Evolutionary conservation across 2,797 vertebrate species (phyloP).

Genomic region (Cichlasoma orientale): DNA sequence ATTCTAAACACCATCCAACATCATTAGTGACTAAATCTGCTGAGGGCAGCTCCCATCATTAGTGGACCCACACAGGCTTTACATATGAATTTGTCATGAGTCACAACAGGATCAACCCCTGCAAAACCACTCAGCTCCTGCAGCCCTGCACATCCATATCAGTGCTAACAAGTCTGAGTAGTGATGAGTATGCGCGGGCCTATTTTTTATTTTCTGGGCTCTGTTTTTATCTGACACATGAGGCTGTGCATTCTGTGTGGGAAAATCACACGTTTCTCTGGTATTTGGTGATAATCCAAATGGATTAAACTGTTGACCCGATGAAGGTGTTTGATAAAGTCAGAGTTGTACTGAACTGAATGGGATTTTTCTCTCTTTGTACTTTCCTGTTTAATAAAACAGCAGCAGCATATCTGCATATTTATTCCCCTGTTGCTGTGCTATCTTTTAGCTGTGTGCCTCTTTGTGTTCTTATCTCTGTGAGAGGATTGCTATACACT

Average conservation of each 20-base stretch:
- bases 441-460: background rate
- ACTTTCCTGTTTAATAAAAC: background rate
- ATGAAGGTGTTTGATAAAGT: background rate
- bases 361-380: background rate
- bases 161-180: background rate
- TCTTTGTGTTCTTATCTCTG: background rate
- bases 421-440: background rate
- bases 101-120: fast-evolving
- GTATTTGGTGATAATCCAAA: background rate
- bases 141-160: background rate
- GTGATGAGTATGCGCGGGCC: background rate
- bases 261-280: background rate
- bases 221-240: background rate
- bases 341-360: background rate
- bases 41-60: background rate
- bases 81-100: background rate
- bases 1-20: background rate
- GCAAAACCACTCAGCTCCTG: no score
- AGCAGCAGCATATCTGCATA: background rate
- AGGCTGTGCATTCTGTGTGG: background rate
- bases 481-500: background rate
- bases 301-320: background rate
- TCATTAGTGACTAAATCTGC: background rate
- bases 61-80: background rate
- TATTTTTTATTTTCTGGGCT: background rate